Evolutionary conservation across 2,797 vertebrate species (phyloP), one percentile per base, ranked within the genome.

Genomic region (Pangasius mekongensis): DNA sequence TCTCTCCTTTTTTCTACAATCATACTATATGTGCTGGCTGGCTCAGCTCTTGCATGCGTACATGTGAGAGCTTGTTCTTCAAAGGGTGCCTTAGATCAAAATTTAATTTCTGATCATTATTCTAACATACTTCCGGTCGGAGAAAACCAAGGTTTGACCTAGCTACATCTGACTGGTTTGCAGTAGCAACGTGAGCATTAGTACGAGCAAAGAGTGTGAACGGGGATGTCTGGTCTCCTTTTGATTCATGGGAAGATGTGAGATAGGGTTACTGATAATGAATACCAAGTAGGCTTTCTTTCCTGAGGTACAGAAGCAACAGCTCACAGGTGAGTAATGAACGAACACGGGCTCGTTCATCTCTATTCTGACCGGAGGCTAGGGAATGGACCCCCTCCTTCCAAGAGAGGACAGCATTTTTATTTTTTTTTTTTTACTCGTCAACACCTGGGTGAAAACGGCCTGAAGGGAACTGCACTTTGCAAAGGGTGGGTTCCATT

Each of bases 401-500:
- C 73, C 69, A 24, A 82, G 86, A 71, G 86, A 89, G 73, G 66
- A 64, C 66, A 78, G 30, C 73, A 58, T 89, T 90, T 52, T n/a
- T 43, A 8, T 54, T 64, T 43, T 43, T 43, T 9, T 64, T 64
- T 81, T 87, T 87, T 52, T 49, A 83, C 69, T 80, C 62, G 52
- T 88, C 84, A 86, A 86, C 82, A 71, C 81, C 80, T 56, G 84
- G 69, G 47, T 56, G 22, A 66, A 66, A 84, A 83, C 62, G 69
- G 64, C 86, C 67, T 76, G 85, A 83, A 89, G 86, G n/a, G 77
- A 85, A 54, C 69, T 82, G 90, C 89, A 86, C 91, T 91, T 92
- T 87, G 87, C 86, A 86, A 60, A 91, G 89, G 92, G 89, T 93
- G 87, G 83, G 85, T 89, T 91, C 87, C 87, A 90, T 90, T 90